Conservation (phyloP, 2,888 invertebrate genomes). For the Argyresthia goedartella region DNA sequence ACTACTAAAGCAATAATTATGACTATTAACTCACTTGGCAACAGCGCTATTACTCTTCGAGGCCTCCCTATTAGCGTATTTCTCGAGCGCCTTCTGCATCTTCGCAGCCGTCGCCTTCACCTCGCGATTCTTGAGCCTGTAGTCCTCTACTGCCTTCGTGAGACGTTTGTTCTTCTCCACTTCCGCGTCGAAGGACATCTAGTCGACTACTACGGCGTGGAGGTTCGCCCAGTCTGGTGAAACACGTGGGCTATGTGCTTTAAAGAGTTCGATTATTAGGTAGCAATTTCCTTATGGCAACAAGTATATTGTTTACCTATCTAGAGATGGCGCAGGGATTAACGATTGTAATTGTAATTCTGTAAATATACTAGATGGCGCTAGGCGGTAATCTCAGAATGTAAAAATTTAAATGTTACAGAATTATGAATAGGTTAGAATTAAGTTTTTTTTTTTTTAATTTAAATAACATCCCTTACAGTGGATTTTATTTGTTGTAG, state of each 20-base stretch:
- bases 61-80: background rate
- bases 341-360: too few relatives aligned
- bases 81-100: constrained; percentile 43
- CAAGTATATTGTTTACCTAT: too few relatives aligned
- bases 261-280: background rate
- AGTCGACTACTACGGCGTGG: constrained; percentile 56
- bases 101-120: constrained; percentile 36
- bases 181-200: constrained; percentile 59
- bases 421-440: too few relatives aligned
- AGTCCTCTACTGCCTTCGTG: constrained; percentile 45
- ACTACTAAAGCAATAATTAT: too few relatives aligned
- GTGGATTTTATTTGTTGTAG: too few relatives aligned
- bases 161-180: constrained; percentile 59
- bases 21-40: constrained; percentile 2
- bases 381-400: too few relatives aligned
- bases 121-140: constrained; percentile 64
- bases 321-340: too few relatives aligned
- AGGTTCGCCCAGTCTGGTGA: constrained; percentile 47
- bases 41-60: background rate
- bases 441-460: too few relatives aligned
- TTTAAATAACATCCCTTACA: too few relatives aligned
- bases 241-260: background rate
- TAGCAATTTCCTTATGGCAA: too few relatives aligned
- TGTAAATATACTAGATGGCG: too few relatives aligned
- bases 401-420: too few relatives aligned